A percentile compares a stretch with the other conserved stretches of the same genome.
These are phyloP conservation scores for Machimus atricapillus DNA, from an alignment of 2,888 invertebrate species.

Conservation along the genomic window DNA sequence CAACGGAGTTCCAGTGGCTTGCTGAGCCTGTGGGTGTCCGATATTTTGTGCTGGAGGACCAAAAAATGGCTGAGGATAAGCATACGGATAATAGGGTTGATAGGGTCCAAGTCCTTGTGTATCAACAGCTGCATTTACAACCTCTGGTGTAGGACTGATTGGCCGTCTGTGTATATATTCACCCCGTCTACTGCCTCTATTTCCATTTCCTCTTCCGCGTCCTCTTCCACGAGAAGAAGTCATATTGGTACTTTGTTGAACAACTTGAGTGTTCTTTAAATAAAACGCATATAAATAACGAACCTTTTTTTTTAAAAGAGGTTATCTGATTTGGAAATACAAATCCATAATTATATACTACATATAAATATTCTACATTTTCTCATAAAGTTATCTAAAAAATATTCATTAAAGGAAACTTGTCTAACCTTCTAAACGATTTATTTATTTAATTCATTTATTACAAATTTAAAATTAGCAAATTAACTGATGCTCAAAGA, in stretches of 20 bases:
- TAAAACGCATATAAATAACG: background rate
- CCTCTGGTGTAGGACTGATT: constrained; percentile 51
- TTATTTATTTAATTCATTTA: too few species aligned
- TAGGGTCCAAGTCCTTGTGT: constrained; percentile 49
- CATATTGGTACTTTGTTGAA: background rate
- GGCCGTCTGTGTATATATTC: constrained; percentile 52
- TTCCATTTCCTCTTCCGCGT: constrained; percentile 54
- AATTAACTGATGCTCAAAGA: too few species aligned
- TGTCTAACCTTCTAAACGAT: too few species aligned
- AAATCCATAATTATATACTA: too few species aligned
- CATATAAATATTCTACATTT: too few species aligned
- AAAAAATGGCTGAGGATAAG: constrained; percentile 53
- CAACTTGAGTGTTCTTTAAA: background rate
- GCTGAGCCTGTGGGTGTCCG: constrained; percentile 59
- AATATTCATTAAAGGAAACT: too few species aligned
- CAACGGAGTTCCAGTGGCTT: constrained; percentile 57
- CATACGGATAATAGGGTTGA: constrained; percentile 49
- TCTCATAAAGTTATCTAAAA: too few species aligned
- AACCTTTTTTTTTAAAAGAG: background rate
- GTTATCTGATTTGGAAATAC: background rate
- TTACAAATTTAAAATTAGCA: too few species aligned
- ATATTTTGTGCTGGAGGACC: constrained; percentile 53
- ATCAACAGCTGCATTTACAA: constrained; percentile 48
- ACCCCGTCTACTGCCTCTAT: constrained; percentile 54
- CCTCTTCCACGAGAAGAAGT: constrained; percentile 50